phyloP scores from a whole-genome alignment of 2,113 vertebrate species.

The Irena cyanogastra region DNA sequence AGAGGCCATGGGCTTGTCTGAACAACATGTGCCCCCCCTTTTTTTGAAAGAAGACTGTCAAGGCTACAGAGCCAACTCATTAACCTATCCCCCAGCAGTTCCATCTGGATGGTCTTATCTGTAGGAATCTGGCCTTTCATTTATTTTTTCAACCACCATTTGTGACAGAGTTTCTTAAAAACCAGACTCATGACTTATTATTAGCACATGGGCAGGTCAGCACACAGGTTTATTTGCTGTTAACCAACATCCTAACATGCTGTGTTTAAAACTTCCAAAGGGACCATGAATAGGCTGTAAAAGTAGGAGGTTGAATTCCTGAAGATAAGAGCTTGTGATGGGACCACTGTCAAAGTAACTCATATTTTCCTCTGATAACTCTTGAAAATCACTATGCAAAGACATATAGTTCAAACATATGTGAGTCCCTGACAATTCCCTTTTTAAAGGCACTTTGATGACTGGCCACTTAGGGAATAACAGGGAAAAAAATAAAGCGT shows the following conservation, averaged over 20 bases:
- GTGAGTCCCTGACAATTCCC: not conserved
- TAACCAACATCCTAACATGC: constrained; percentile 50
- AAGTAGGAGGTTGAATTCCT: constrained; percentile 48
- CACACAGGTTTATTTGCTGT: constrained; percentile 47
- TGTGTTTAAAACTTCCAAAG: constrained; percentile 39
- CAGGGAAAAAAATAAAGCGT: fast-evolving
- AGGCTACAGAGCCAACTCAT: constrained; percentile 13
- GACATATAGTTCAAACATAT: not conserved
- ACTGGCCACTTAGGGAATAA: not conserved
- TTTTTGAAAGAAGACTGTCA: not conserved
- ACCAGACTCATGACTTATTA: constrained; percentile 58
- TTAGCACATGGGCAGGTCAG: constrained; percentile 64
- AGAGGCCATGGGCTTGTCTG: not conserved
- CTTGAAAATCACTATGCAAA: not conserved
- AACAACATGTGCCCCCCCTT: not conserved
- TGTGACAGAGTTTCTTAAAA: constrained; percentile 54
- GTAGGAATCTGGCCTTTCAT: constrained; percentile 38
- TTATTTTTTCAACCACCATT: constrained; percentile 59
- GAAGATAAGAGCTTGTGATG: constrained; percentile 25
- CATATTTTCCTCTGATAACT: not conserved
- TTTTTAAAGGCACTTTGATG: not conserved
- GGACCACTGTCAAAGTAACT: constrained; percentile 19
- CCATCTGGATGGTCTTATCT: constrained; percentile 60
- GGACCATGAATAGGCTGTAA: constrained; percentile 31
- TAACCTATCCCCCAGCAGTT: constrained; percentile 31